phyloP scores from a whole-genome alignment of 2,113 vertebrate genomes.

The Scomber colias region DNA sequence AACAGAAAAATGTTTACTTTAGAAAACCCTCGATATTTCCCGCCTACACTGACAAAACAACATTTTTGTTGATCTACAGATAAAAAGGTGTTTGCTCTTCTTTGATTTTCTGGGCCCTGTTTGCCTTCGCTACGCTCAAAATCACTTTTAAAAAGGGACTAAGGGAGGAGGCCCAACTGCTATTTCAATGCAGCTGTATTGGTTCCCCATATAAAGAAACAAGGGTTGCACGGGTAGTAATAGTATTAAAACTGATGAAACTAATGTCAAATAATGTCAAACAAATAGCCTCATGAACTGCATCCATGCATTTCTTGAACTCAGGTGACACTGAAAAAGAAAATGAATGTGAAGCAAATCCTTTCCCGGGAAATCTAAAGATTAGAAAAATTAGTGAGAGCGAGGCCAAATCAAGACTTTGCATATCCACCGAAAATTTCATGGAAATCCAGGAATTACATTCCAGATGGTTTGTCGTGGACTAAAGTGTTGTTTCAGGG shows the following conservation, averaged over 20 bases:
- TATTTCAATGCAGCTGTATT: not conserved
- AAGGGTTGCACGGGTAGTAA: not conserved
- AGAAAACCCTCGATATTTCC: constrained; percentile 21
- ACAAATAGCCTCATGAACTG: not conserved
- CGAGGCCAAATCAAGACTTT: not conserved
- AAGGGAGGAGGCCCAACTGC: not conserved
- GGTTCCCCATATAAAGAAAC: not conserved
- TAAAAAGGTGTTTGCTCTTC: constrained; percentile 40
- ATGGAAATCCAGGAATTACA: constrained; percentile 8
- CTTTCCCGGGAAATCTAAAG: constrained; percentile 33
- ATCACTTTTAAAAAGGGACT: not conserved
- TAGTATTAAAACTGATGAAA: no score
- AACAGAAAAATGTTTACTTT: constrained; percentile 52
- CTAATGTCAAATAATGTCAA: no score
- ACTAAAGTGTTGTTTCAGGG: not conserved
- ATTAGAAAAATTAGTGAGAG: not conserved
- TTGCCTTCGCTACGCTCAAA: not conserved
- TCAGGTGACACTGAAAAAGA: constrained; percentile 1
- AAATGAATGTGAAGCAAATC: constrained; percentile 1
- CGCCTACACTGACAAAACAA: constrained; percentile 7
- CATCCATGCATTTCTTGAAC: not conserved
- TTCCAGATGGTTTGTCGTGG: constrained; percentile 24
- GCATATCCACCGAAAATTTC: constrained; percentile 6
- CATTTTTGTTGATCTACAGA: constrained; percentile 22
- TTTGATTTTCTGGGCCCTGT: not conserved